phyloP scores from a whole-genome alignment of 2,113 vertebrate species.

The Heptranchias perlo region DNA sequence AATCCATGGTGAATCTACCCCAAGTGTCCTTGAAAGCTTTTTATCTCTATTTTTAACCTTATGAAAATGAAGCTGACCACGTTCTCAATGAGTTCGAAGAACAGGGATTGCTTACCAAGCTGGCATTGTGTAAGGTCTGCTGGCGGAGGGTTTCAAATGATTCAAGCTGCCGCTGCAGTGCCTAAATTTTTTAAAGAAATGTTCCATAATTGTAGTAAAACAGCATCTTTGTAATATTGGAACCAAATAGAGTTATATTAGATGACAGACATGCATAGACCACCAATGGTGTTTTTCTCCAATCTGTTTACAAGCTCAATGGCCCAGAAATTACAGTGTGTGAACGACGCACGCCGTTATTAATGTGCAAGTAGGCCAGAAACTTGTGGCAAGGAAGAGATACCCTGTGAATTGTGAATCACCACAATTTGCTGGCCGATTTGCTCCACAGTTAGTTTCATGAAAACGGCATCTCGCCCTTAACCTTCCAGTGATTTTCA shows the following conservation, averaged over 20 bases:
- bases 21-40: background rate
- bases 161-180: constrained; percentile 53
- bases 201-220: background rate
- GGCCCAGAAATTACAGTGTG: too few species aligned
- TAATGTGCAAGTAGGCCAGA: too few species aligned
- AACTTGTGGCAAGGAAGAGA: too few species aligned
- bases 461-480: too few species aligned
- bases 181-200: constrained; percentile 42
- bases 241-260: background rate
- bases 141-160: constrained; percentile 52
- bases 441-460: too few species aligned
- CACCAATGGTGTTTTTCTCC: background rate
- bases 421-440: too few species aligned
- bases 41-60: background rate
- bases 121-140: constrained; percentile 53
- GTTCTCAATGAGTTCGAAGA: background rate
- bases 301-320: background rate
- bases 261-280: background rate
- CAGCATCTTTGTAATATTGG: background rate
- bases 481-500: too few species aligned
- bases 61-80: background rate
- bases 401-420: too few species aligned
- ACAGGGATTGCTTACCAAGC: constrained; percentile 45
- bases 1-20: background rate
- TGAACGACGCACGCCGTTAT: too few species aligned